Evolutionary conservation across 2,888 invertebrate genomes (phyloP).

Genomic region (Malacosoma neustria): DNA sequence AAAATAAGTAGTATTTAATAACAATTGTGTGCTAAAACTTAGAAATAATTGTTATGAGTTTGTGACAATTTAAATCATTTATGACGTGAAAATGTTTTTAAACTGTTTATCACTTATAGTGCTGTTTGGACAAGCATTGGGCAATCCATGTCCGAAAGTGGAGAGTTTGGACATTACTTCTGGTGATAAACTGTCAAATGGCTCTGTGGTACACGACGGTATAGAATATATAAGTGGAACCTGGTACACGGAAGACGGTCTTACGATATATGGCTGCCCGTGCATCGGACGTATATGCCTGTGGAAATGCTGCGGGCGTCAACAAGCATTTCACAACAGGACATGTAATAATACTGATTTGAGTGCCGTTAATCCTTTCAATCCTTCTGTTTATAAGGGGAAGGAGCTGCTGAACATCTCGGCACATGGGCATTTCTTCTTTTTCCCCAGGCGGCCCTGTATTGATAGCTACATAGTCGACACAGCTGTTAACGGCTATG

Average conservation of each 20-base stretch:
- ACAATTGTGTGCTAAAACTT: too few relatives aligned
- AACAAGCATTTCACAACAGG: constrained; percentile 27
- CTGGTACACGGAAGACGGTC: constrained; percentile 40
- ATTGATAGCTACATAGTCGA: constrained; percentile 42
- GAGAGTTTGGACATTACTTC: constrained; percentile 48
- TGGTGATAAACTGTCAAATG: constrained; percentile 33
- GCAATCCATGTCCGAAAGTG: constrained; percentile 35
- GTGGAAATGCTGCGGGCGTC: constrained; percentile 47
- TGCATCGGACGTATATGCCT: constrained; percentile 47
- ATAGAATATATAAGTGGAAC: constrained; percentile 34
- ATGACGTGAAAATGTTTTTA: too few relatives aligned
- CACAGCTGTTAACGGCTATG: constrained; percentile 21
- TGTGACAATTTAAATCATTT: too few relatives aligned
- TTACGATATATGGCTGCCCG: constrained; percentile 46
- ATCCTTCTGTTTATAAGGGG: constrained; percentile 43
- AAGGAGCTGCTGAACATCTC: constrained; percentile 21
- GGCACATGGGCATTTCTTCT: constrained; percentile 44
- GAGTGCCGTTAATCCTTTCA: constrained; percentile 39
- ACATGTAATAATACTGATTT: constrained; percentile 29
- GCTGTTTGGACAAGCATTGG: too few relatives aligned
- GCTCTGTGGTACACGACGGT: constrained; percentile 38
- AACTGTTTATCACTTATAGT: too few relatives aligned
- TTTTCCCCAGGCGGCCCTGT: constrained; percentile 36
- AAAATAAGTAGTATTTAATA: too few relatives aligned
- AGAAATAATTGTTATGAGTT: too few relatives aligned